Base-by-base conservation (phyloP, 2,797 vertebrate species). In the Setipinna tenuifilis region DNA sequence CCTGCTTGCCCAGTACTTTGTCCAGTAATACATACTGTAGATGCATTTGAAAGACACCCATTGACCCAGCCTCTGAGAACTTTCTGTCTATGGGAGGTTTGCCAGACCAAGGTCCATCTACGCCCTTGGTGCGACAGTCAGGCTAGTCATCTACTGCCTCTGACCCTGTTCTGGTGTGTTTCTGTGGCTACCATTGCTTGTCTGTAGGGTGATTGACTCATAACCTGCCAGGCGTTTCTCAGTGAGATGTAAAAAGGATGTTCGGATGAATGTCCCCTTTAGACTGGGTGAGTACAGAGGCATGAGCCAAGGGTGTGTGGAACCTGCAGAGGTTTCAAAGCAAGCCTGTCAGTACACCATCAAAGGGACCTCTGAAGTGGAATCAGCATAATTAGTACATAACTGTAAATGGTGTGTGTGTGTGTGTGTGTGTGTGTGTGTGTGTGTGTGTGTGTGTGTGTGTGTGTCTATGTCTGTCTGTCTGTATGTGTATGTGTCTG, bases 371-470 rank as follows among this genome's bases (percentile, higher is more conserved):
- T 71, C 82, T 83, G 62, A 83, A 75, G 48, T 59, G 28, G 81
- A 78, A 46, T 75, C 65, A 78, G 81, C 75, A 85, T 82, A 48
- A 85, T 83, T 83, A 35, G 82, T 83, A 81, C 46, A 85, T 28
- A 85, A 62, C 14, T 23, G 58, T 81, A 82, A 85, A 82, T 85
- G 21, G 14, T 46, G 35, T 50, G 7, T 41, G 10, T 83, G 35
- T 65, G 31, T 57, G 81, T 82, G 48, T 58, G n/a, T 35, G 41
- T 78, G 10, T 78, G 28, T 81, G 50, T 6, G 50, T 54, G 50
- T 54, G 35, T 41, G 35, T 41, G 35, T 41, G 35, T 41, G 35
- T 62, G 58, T 59, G 6, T 83, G 57, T 41, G 57, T 35, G 41
- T 25, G 28, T 71, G 12, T 71, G 12, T 16, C 12, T 65, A 10